Evolutionary conservation across 64 coral and sea anemone genomes (phyloP).

Genomic region (Actinia tenebrosa): DNA sequence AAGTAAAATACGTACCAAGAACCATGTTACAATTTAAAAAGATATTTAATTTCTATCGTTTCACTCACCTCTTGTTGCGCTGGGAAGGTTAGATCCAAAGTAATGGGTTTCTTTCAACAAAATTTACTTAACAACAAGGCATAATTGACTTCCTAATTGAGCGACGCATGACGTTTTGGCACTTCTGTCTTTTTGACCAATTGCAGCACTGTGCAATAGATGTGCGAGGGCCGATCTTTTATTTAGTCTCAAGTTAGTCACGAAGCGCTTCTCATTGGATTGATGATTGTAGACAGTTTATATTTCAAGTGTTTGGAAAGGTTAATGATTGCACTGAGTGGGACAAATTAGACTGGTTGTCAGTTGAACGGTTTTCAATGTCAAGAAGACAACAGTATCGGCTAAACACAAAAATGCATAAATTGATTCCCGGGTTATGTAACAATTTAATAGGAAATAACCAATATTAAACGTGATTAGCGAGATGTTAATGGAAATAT

Average conservation of each 20-base stretch:
- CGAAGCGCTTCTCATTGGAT: neutral
- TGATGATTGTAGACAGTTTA: neutral
- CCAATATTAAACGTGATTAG: no score
- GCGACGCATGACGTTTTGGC: neutral
- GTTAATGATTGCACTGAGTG: neutral
- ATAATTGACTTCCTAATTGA: slow-evolving; percentile 14
- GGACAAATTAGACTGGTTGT: neutral
- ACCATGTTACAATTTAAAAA: no score
- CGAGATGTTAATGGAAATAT: no score
- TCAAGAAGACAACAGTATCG: neutral
- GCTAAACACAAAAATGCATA: neutral
- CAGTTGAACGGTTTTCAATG: neutral
- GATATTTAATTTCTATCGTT: no score
- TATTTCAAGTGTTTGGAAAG: neutral
- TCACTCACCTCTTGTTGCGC: neutral
- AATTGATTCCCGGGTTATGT: neutral
- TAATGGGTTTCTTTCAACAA: neutral
- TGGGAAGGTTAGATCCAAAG: neutral
- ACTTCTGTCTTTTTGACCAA: neutral
- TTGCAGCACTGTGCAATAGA: neutral
- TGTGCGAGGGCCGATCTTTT: neutral
- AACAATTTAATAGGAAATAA: neutral
- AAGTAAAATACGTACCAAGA: no score
- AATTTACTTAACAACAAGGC: neutral
- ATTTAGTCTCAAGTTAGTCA: neutral